These are phyloP conservation scores for Crypturellus undulatus DNA, from an alignment of 2,113 vertebrate species.

Conservation along the genomic window DNA sequence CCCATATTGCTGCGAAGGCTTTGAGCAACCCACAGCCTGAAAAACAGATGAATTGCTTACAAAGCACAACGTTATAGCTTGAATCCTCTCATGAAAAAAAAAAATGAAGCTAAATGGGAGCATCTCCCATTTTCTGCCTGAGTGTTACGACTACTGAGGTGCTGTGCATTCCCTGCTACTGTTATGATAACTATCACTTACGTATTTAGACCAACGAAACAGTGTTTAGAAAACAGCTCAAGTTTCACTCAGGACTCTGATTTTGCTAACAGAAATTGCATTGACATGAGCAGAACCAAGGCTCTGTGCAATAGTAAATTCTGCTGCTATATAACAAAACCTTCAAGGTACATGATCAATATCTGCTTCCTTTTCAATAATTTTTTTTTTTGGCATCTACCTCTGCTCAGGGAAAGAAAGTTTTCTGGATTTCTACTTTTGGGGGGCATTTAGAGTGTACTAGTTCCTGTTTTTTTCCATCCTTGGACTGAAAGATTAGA, in stretches of 20 bases:
- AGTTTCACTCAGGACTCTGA: accelerated
- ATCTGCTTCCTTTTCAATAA: background rate
- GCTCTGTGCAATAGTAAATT: background rate
- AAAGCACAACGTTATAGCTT: background rate
- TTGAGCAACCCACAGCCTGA: background rate
- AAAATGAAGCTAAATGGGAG: no score
- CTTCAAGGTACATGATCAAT: background rate
- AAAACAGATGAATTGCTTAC: background rate
- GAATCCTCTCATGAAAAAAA: no score
- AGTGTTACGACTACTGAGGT: background rate
- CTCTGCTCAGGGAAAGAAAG: background rate
- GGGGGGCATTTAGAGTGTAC: no score
- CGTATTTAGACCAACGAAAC: background rate
- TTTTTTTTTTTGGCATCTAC: background rate
- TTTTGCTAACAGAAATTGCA: background rate
- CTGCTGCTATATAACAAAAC: background rate
- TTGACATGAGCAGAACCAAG: background rate
- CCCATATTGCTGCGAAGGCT: background rate
- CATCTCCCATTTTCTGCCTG: background rate
- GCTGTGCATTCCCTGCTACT: background rate
- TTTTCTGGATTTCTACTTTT: background rate
- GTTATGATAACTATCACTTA: background rate
- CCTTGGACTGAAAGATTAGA: background rate
- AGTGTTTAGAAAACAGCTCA: background rate
- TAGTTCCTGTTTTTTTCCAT: background rate